Percentiles rank a stretch among this genome's conserved stretches.
Evolutionary conservation across 2,888 invertebrate species (phyloP).

Genomic region (Carterocephalus palaemon): DNA sequence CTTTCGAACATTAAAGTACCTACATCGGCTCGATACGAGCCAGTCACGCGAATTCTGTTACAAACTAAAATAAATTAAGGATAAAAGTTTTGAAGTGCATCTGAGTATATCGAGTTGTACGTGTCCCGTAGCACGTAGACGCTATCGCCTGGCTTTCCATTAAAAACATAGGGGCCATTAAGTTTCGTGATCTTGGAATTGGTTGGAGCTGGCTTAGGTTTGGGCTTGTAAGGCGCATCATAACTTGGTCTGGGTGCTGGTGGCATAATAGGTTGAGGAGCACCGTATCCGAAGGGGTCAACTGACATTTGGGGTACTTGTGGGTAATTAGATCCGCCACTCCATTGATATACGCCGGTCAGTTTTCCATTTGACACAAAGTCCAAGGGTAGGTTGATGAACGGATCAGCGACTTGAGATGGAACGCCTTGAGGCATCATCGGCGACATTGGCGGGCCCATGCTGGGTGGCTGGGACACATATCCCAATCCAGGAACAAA

Average conservation of each 20-base stretch:
- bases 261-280: slow-evolving; percentile 54
- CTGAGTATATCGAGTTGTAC: slow-evolving; percentile 83
- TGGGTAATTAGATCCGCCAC: slow-evolving; percentile 60
- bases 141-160: slow-evolving; percentile 84
- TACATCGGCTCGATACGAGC: slow-evolving; percentile 72
- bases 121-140: slow-evolving; percentile 83
- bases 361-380: slow-evolving; percentile 91
- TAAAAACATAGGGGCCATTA: slow-evolving; percentile 87
- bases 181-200: slow-evolving; percentile 85
- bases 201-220: slow-evolving; percentile 68
- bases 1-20: slow-evolving; percentile 4
- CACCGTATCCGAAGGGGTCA: slow-evolving; percentile 65
- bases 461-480: slow-evolving; percentile 85
- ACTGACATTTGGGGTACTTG: slow-evolving; percentile 57
- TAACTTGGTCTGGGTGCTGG: slow-evolving; percentile 54
- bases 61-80: slow-evolving; percentile 62
- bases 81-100: slow-evolving; percentile 84
- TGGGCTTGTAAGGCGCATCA: slow-evolving; percentile 60
- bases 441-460: slow-evolving; percentile 75
- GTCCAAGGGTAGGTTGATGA: slow-evolving; percentile 88
- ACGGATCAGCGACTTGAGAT: slow-evolving; percentile 73
- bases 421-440: slow-evolving; percentile 64
- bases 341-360: slow-evolving; percentile 87
- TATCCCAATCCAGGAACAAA: slow-evolving; percentile 91
- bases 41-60: slow-evolving; percentile 39